Conservation (phyloP, 2,797 vertebrate species). For the Gambelia wislizenii region DNA sequence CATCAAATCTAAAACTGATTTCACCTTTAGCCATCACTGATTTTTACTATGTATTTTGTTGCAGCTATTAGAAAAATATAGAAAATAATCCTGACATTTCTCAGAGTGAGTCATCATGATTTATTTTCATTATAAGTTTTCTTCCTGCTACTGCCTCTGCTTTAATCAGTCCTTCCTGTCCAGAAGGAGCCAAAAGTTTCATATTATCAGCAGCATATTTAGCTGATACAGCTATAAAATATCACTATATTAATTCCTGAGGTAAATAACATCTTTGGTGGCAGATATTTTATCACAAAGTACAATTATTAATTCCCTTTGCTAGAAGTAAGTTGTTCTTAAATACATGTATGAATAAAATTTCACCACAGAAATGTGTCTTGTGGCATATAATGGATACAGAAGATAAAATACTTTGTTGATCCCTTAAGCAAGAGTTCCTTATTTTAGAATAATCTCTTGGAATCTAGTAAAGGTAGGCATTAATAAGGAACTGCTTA, state of each 20-base stretch:
- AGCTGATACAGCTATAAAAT: slow-evolving; percentile 26
- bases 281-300: not conserved
- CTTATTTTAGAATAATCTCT: not conserved
- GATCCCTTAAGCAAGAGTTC: not conserved
- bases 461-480: not conserved
- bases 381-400: not conserved
- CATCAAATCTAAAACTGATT: not conserved
- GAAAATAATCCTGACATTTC: not conserved
- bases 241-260: slow-evolving; percentile 8
- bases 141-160: not conserved
- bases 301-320: slow-evolving; percentile 10
- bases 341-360: not conserved
- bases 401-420: not conserved
- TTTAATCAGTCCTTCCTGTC: slow-evolving; percentile 13
- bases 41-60: not conserved
- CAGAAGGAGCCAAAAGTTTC: slow-evolving; percentile 21
- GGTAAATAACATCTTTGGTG: slow-evolving; percentile 2
- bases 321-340: not conserved
- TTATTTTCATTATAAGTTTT: slow-evolving; percentile 14
- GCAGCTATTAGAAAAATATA: not conserved
- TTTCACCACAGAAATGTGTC: not conserved
- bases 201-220: slow-evolving; percentile 16
- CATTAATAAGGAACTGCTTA: not conserved
- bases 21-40: not conserved
- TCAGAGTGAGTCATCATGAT: not conserved